A percentile compares a stretch with the other conserved stretches of the same genome.
These are phyloP conservation scores for Mamestra configurata DNA, from an alignment of 1,140 invertebrate species.

Conservation along the genomic window DNA sequence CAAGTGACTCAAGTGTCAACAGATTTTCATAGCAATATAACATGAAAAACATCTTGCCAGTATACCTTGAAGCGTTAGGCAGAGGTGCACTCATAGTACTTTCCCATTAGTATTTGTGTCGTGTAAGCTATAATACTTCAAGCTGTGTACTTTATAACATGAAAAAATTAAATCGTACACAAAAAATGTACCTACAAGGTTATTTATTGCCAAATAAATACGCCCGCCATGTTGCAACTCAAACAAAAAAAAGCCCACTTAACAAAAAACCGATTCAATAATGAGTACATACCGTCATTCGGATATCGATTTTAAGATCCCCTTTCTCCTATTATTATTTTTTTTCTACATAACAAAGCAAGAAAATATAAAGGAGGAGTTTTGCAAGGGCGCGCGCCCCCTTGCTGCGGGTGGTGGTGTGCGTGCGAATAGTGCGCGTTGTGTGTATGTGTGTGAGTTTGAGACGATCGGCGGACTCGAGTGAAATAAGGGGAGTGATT, in stretches of 20 bases:
- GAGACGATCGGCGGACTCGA: slow-evolving; percentile 81
- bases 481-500: slow-evolving; percentile 83
- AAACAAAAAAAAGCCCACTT: slow-evolving; percentile 31
- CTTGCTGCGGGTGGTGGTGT: slow-evolving; percentile 62
- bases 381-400: slow-evolving; percentile 79
- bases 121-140: too few species aligned
- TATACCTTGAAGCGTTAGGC: too few species aligned
- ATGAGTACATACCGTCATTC: slow-evolving; percentile 72
- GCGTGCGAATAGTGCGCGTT: slow-evolving; percentile 73
- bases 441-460: slow-evolving; percentile 74
- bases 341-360: slow-evolving; percentile 85
- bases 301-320: slow-evolving; percentile 85
- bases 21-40: too few species aligned
- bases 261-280: slow-evolving; percentile 64
- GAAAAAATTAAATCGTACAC: too few species aligned
- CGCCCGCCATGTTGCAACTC: slow-evolving; percentile 16
- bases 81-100: too few species aligned
- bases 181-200: too few species aligned
- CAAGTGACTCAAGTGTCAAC: too few species aligned
- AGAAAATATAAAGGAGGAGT: slow-evolving; percentile 86
- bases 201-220: not conserved
- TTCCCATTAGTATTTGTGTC: too few species aligned
- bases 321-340: slow-evolving; percentile 87
- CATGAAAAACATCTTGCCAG: too few species aligned
- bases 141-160: too few species aligned